Evolutionary conservation across 2,797 vertebrate genomes (phyloP), one percentile per base, ranked within the genome.

Genomic region (Chromobotia macracanthus): DNA sequence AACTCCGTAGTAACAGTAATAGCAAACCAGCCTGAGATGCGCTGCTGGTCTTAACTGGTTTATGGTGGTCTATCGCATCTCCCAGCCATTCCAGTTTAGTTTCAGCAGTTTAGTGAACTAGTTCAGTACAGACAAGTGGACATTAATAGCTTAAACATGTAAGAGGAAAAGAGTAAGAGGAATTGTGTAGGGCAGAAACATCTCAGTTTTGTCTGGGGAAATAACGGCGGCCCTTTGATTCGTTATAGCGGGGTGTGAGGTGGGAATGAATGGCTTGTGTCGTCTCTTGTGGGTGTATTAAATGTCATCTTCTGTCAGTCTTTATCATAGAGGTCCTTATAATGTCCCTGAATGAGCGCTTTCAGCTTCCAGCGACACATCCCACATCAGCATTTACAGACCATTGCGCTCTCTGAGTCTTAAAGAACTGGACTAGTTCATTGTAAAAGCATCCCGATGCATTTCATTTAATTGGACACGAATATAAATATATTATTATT

Each of bases 241-340:
- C 41, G 44, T 68, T 81, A 48, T 64, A 58, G 75, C 75, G 23
- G 46, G 60, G 60, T 77, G 71, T 69, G 71, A 80, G 79, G 74
- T 83, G 66, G 65, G 66, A 87, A 86, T 90, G 89, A 92, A 90
- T 92, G 91, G 87, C 88, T 87, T 88, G 41, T 68, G 78, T 79
- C 60, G 55, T 81, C 64, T 82, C 55, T 87, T 79, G 93, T 94
- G 93, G 93, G 92, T 91, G 93, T 84, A 86, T 90, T 89, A 88
- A 93, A 91, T 88, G 90, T 83, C 79, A 88, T 90, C 89, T 89
- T 89, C 89, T 92, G n/a, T n/a, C n/a, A n/a, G n/a, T n/a, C n/a
- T n/a, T n/a, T n/a, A n/a, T n/a, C n/a, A n/a, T n/a, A n/a, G n/a
- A n/a, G n/a, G n/a, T n/a, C 87, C 83, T 88, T 89, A 91, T 88